phyloP scores from a whole-genome alignment of 2,888 invertebrate species.

The Drosophila meridionalis region DNA sequence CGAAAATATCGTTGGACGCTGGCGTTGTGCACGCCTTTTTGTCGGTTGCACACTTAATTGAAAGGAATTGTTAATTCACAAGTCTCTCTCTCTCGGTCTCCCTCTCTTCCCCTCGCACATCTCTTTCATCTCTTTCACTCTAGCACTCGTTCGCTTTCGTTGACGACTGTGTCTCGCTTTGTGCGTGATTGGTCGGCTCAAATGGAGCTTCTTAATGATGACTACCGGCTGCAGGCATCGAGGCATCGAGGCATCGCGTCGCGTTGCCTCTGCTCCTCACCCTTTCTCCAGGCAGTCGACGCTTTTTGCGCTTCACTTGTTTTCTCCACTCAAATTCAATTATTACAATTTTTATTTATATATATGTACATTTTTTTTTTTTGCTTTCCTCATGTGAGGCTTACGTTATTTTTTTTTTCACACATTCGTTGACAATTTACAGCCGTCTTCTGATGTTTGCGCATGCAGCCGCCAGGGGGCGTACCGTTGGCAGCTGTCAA shows the following conservation, averaged over 20 bases:
- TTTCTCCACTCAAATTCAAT: constrained; percentile 36
- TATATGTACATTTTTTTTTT: not conserved
- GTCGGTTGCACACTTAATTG: constrained; percentile 74
- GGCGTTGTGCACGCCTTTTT: constrained; percentile 56
- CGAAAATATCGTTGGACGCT: constrained; percentile 70
- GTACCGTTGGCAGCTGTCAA: constrained; percentile 34
- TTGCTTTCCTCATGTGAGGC: not conserved
- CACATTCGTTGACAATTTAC: constrained; percentile 18
- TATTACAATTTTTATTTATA: constrained; percentile 30
- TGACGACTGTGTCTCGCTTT: constrained; percentile 29
- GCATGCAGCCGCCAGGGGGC: constrained; percentile 27
- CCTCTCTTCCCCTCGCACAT: not conserved
- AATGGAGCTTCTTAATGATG: constrained; percentile 57
- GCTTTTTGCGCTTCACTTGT: constrained; percentile 30
- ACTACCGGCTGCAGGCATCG: constrained; percentile 35
- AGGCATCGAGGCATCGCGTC: constrained; percentile 8
- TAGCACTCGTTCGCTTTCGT: not conserved
- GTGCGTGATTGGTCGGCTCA: constrained; percentile 70
- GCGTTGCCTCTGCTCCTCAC: constrained; percentile 20
- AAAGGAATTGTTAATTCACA: constrained; percentile 77
- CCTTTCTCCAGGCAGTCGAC: constrained; percentile 8
- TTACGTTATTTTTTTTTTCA: constrained; percentile 19
- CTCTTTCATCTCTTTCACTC: not conserved
- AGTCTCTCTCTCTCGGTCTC: constrained; percentile 11
- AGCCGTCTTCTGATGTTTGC: constrained; percentile 3